These are phyloP conservation scores for honey bee (Apis mellifera) DNA, from an alignment of 1,140 invertebrate species.

Conservation along the genomic window DNA sequence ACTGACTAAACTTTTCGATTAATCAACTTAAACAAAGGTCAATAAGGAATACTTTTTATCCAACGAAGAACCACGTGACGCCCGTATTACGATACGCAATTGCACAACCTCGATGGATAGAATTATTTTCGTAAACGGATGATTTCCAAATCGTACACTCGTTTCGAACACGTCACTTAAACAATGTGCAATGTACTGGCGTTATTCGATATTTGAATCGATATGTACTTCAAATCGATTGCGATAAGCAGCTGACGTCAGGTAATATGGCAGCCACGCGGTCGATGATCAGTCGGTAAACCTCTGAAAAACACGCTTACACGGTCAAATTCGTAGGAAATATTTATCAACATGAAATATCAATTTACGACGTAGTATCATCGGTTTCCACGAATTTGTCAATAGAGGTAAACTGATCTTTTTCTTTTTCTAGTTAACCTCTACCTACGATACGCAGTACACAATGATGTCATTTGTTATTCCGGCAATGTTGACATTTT, in stretches of 20 bases:
- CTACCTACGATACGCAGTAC: not conserved
- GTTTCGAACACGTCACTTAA: not conserved
- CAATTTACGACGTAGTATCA: too few relatives aligned
- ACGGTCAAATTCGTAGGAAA: not conserved
- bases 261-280: not conserved
- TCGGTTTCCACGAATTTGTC: not conserved
- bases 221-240: not conserved
- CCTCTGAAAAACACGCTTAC: not conserved
- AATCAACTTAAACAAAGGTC: conserved; percentile 28
- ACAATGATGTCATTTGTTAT: not conserved
- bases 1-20: not conserved
- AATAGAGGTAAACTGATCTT: not conserved
- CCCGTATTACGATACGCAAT: not conserved
- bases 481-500: conserved; percentile 4
- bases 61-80: not conserved
- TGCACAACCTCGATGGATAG: not conserved
- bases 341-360: conserved; percentile 12
- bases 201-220: not conserved
- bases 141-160: not conserved
- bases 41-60: not conserved
- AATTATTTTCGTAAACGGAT: not conserved
- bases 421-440: not conserved
- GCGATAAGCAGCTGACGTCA: not conserved
- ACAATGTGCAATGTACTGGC: not conserved
- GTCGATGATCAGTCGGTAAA: not conserved